A percentile compares a stretch with the other conserved stretches of the same genome.
These are phyloP conservation scores for Halisarca cf. caerulea DNA, from an alignment of 37 sponge, comb jelly and placozoan genomes.

Conservation along the genomic window DNA sequence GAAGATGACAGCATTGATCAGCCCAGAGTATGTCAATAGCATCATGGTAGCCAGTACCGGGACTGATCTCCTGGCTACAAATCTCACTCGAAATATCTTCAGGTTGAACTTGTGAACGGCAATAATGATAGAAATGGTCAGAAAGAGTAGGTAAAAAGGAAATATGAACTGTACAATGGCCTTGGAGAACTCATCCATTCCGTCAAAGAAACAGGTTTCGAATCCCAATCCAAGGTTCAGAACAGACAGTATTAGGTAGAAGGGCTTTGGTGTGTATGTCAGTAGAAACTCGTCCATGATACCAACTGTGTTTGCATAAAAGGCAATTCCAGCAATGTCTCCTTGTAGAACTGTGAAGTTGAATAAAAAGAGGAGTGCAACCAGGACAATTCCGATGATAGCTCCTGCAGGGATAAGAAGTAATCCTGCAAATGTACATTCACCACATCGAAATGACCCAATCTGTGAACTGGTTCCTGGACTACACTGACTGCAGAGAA, in stretches of 20 bases:
- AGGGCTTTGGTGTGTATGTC: neutral
- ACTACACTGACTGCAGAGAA: conserved; percentile 53
- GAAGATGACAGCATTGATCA: conserved; percentile 12
- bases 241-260: conserved; percentile 40
- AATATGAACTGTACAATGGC: conserved; percentile 53
- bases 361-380: conserved; percentile 30
- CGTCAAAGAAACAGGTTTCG: conserved; percentile 66
- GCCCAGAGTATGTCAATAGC: conserved; percentile 16
- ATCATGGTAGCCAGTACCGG: conserved; percentile 50
- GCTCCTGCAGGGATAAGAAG: conserved; percentile 6
- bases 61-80: conserved; percentile 30
- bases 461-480: conserved; percentile 28
- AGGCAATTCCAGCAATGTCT: conserved; percentile 41
- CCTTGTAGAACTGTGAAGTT: conserved; percentile 44
- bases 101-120: conserved; percentile 4
- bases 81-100: neutral
- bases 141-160: conserved; percentile 55
- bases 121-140: conserved; percentile 25
- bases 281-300: conserved; percentile 21
- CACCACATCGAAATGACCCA: conserved; percentile 18
- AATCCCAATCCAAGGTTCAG: conserved; percentile 44
- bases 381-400: conserved; percentile 33
- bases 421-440: conserved; percentile 28
- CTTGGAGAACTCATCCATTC: conserved; percentile 58
- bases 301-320: conserved; percentile 46